A percentile compares a stretch with the other conserved stretches of the same genome.
phyloP scores from a whole-genome alignment of 1,140 invertebrate species.

The Panagrolaimus sp. region DNA sequence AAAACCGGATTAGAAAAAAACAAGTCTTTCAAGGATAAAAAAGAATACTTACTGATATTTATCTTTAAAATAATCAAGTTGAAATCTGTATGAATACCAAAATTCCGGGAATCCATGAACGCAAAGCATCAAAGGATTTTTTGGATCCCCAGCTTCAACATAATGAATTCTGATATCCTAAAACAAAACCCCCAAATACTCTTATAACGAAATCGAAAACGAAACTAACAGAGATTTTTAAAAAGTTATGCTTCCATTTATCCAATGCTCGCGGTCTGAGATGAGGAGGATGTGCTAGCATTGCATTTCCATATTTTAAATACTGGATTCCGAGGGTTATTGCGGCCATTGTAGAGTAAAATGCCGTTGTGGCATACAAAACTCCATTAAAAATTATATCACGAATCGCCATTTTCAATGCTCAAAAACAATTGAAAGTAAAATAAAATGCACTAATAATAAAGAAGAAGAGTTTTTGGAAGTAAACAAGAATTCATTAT shows the following conservation, averaged over 20 bases:
- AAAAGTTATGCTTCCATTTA: slow-evolving; percentile 14
- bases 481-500: too few relatives aligned
- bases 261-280: background rate
- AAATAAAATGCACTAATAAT: too few relatives aligned
- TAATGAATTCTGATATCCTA: slow-evolving; percentile 72
- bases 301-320: background rate
- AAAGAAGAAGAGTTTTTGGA: too few relatives aligned
- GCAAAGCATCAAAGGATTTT: slow-evolving; percentile 66
- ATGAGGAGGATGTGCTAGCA: background rate
- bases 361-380: background rate
- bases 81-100: slow-evolving; percentile 70
- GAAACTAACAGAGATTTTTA: background rate
- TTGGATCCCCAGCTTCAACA: slow-evolving; percentile 66
- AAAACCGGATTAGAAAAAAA: slow-evolving; percentile 14
- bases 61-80: slow-evolving; percentile 66
- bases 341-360: background rate
- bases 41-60: slow-evolving; percentile 65
- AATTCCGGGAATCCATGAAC: slow-evolving; percentile 75
- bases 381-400: background rate
- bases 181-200: slow-evolving; percentile 47
- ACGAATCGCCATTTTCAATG: too few relatives aligned
- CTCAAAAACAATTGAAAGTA: too few relatives aligned
- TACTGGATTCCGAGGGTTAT: background rate
- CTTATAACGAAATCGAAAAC: background rate
- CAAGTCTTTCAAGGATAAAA: slow-evolving; percentile 2